Evolutionary conservation across 2,888 invertebrate species (phyloP), one percentile per base, ranked within the genome.

Genomic region (Cyclophora punctaria): DNA sequence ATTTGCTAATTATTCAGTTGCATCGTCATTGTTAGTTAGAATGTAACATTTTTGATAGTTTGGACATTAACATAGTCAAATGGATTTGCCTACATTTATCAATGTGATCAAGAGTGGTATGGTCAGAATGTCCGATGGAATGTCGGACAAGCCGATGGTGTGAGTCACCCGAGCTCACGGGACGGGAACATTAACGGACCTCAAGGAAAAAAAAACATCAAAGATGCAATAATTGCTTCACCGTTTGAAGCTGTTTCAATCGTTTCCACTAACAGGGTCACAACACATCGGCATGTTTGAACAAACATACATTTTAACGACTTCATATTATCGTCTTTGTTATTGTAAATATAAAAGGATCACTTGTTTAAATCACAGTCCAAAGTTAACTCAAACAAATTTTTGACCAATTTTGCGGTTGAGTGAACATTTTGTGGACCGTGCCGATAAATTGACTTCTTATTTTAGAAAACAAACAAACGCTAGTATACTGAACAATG

Each of bases 51-150:
- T 49, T 46, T 6, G 41, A 46, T 40, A 59, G 67, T 72, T 76
- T 75, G 73, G 78, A 69, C 66, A 5, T 37, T 37, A 37, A 37
- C 5, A 5, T 37, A 5, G 37, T 60, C 58, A 63, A 59, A 56
- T 55, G 52, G 53, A 56, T 57, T 61, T 62, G 62, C 50, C 57
- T 59, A 63, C 59, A 59, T 56, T 64, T 50, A 54, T 61, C 63
- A 63, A 73, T 66, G 66, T 63, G 59, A 73, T 67, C 65, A 66
- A 68, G 71, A 71, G 68, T 55, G 69, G 70, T 67, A 70, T 75
- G 73, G 55, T 56, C 60, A 67, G 75, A 78, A 78, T 80, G 80
- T 75, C 78, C 78, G 75, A 63, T 61, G 78, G 75, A 79, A 86
- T 83, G 69, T 75, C 72, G 63, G 53, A 66, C 78, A 69, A 61